These are phyloP conservation scores for Hypsibius dujardini DNA, from an alignment of 1,140 invertebrate species.

Conservation along the genomic window DNA sequence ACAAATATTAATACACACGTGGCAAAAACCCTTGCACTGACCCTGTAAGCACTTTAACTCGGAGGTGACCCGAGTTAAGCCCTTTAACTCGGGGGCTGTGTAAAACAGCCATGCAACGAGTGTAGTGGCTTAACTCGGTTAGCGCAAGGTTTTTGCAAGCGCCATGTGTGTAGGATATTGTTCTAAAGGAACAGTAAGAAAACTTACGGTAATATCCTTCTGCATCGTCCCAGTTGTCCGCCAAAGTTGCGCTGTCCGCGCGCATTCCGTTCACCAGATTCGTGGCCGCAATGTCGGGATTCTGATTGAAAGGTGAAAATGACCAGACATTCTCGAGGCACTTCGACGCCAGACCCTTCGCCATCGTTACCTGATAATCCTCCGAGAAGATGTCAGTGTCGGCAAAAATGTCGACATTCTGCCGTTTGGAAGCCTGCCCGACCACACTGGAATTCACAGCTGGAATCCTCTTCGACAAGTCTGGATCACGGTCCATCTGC, in stretches of 20 bases:
- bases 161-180: no score
- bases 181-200: constrained; percentile 5
- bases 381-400: constrained; percentile 56
- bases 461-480: neutral
- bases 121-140: neutral
- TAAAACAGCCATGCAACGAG: no score
- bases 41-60: no score
- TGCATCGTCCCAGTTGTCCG: constrained; percentile 98
- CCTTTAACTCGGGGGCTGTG: no score
- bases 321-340: neutral
- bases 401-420: constrained; percentile 54
- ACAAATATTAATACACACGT: no score
- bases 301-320: constrained; percentile 1
- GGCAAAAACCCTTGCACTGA: no score
- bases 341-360: neutral
- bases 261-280: constrained; percentile 56
- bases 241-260: constrained; percentile 48
- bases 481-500: neutral
- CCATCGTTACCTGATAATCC: constrained; percentile 55
- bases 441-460: constrained; percentile 25
- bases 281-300: constrained; percentile 38
- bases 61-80: no score
- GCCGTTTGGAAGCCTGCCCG: constrained; percentile 44
- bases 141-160: neutral
- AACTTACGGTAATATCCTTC: constrained; percentile 79